A percentile compares a stretch with the other conserved stretches of the same genome.
Evolutionary conservation across 2,888 invertebrate species (phyloP).

Genomic region (Tenodera sinensis): DNA sequence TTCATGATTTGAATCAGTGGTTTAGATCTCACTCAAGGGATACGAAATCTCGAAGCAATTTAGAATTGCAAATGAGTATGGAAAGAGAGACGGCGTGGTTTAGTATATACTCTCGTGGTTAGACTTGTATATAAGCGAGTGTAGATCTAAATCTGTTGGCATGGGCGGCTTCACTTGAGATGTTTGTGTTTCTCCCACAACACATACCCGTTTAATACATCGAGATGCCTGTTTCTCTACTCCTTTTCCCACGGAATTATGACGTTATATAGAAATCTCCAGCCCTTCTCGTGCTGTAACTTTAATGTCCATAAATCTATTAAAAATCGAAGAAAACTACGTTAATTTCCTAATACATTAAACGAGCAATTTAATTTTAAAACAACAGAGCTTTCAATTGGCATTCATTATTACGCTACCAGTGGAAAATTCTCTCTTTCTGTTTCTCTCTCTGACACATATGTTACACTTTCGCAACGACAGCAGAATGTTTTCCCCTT

Average conservation of each 20-base stretch:
- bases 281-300: no score
- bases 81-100: conserved; percentile 8
- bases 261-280: background rate
- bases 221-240: background rate
- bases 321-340: no score
- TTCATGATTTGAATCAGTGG: background rate
- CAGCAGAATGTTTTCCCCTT: no score
- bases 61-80: conserved; percentile 17
- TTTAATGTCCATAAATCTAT: no score
- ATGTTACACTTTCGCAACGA: no score
- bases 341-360: no score
- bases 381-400: no score
- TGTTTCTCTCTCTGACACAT: no score
- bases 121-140: conserved; percentile 13
- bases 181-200: background rate
- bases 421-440: no score
- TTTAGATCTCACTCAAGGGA: conserved; percentile 6
- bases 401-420: no score
- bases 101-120: background rate
- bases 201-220: background rate
- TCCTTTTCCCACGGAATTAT: background rate
- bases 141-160: conserved; percentile 7
- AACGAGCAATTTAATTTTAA: no score
- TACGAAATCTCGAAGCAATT: conserved; percentile 10
- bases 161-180: background rate